Percentiles rank a stretch among this genome's conserved stretches.
phyloP scores from a whole-genome alignment of 2,113 vertebrate species.

The Boleophthalmus pectinirostris region DNA sequence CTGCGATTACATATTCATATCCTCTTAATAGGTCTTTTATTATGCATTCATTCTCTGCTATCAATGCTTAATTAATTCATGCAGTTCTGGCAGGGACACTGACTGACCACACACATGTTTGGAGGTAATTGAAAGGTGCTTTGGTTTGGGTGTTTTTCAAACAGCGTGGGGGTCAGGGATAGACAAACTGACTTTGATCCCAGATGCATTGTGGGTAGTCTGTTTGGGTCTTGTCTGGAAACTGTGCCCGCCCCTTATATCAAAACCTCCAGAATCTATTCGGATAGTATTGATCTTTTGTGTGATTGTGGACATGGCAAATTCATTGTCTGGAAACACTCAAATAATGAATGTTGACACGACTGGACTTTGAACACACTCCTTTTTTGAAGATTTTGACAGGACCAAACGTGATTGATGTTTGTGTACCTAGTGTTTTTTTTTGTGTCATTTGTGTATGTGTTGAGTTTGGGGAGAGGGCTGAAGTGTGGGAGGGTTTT shows the following conservation, averaged over 20 bases:
- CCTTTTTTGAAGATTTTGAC: too few relatives aligned
- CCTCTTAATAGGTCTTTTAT: constrained; percentile 15
- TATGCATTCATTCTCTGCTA: constrained; percentile 13
- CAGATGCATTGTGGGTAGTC: constrained; percentile 25
- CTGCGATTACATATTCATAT: constrained; percentile 35
- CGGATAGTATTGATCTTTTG: constrained; percentile 2
- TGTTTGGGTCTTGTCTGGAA: constrained; percentile 9
- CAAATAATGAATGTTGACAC: too few relatives aligned
- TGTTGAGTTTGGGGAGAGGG: too few relatives aligned
- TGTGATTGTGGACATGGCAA: not conserved
- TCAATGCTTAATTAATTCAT: constrained; percentile 8
- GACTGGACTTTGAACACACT: too few relatives aligned
- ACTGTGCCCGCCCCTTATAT: constrained; percentile 1
- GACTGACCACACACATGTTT: constrained; percentile 29
- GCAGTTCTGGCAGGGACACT: not conserved
- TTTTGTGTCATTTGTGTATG: too few relatives aligned
- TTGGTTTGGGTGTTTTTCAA: constrained; percentile 36
- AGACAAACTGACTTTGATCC: constrained; percentile 31
- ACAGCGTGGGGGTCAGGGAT: constrained; percentile 25
- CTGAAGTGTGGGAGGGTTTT: too few relatives aligned
- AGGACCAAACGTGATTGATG: too few relatives aligned
- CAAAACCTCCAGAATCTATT: constrained; percentile 23
- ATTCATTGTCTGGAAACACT: not conserved
- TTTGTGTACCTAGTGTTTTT: too few relatives aligned
- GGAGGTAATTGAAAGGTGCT: constrained; percentile 21